Base-by-base conservation (phyloP, 2,888 invertebrate species). In the Eumerus sabulonum region DNA sequence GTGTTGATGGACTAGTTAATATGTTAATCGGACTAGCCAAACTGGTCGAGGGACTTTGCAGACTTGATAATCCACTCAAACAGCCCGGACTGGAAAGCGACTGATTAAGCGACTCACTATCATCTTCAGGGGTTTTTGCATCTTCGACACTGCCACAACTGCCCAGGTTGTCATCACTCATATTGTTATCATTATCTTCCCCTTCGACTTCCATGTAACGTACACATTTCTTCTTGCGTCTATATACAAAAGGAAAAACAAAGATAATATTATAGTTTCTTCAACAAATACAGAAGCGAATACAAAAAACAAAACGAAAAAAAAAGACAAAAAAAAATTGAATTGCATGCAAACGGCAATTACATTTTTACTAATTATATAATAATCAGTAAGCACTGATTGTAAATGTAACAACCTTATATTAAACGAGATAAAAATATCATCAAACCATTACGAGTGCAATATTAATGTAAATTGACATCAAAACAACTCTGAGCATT, bases 141-240 rank as follows among this genome's bases (percentile, higher is more conserved):
- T 95, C 93, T 83, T 93, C 91, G 87, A 94, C 93, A 90, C 96
- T 94, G 86, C 94, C 93, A 86, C 95, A 94, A 86, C 96, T 93
- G 85, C 94, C 95, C 84, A 94, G 89, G 86, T 94, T 93, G 85
- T 93, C 94, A 87, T 94, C 93, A 81, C 92, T 92, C 85, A 92
- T 92, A 84, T 91, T 92, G 71, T 71, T 73, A 42, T 87, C 86
- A 13, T 86, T 85, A 5, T 86, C 87, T 9, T 87, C 86, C 16
- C 86, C 87, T 90, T 92, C 91, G 84, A 94, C 93, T 91, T 96
- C 97, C 94, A 96, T 94, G 91, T 97, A 97, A 85, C 97, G 95
- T 87, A 97, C 95, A 92, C 97, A 97, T 91, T 97, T 97, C 91
- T 97, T 97, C 93, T 97, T 97, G 92, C 97, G 96, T 92, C 97